These are phyloP conservation scores for Syrphus vitripennis DNA, from an alignment of 2,888 invertebrate species.

Conservation along the genomic window DNA sequence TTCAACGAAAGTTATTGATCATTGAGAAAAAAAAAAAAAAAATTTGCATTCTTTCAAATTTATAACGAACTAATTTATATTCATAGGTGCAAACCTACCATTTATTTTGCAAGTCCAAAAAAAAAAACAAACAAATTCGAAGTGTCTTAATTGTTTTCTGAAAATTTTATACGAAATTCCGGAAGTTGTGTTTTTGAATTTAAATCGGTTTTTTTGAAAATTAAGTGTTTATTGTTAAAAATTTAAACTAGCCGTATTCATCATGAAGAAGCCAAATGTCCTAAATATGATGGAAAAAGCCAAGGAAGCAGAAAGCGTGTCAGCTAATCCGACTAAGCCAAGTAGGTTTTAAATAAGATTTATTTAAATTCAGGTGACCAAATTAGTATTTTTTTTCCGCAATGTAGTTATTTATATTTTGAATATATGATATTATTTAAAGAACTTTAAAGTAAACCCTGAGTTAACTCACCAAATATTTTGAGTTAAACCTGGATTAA, in stretches of 20 bases:
- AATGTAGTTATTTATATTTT: too few species aligned
- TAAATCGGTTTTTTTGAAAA: neutral
- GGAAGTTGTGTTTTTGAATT: neutral
- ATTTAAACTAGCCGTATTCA: neutral
- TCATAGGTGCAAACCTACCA: too few species aligned
- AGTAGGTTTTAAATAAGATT: conserved; percentile 44
- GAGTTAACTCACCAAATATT: too few species aligned
- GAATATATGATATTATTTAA: neutral
- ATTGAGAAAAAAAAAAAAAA: neutral
- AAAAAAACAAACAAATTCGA: too few species aligned
- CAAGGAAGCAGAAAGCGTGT: conserved; percentile 56
- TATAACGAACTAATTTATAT: neutral
- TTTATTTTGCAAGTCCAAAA: too few species aligned
- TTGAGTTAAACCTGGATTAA: too few species aligned
- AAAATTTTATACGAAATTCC: neutral
- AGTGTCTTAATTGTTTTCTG: neutral
- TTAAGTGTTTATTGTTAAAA: neutral
- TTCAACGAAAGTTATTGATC: neutral
- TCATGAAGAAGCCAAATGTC: conserved; percentile 51
- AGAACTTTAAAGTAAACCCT: too few species aligned
- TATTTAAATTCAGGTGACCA: neutral
- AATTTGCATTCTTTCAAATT: neutral
- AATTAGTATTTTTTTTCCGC: neutral
- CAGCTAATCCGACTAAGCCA: conserved; percentile 41
- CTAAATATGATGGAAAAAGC: conserved; percentile 48